A percentile compares a stretch with the other conserved stretches of the same genome.
phyloP scores from a whole-genome alignment of 2,888 invertebrate species.

The Micoletzkya japonica region DNA sequence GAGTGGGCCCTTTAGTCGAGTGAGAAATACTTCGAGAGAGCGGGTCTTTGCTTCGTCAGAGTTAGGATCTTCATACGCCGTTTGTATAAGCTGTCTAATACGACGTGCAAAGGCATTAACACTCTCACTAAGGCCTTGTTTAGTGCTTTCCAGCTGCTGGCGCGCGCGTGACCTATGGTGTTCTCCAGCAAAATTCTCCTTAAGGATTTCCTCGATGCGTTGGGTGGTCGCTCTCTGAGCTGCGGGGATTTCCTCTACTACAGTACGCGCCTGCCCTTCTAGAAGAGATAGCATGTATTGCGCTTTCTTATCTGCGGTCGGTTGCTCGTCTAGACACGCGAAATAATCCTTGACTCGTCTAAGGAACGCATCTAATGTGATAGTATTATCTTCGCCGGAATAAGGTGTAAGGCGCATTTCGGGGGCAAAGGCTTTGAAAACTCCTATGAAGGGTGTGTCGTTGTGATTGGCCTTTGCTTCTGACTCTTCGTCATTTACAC shows the following conservation, averaged over 20 bases:
- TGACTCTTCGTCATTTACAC: no score
- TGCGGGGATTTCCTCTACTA: neutral
- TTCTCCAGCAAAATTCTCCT: neutral
- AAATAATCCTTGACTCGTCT: neutral
- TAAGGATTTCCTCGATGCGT: neutral
- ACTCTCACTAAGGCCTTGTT: neutral
- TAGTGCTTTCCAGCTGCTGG: neutral
- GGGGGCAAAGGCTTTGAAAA: no score
- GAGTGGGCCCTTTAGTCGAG: neutral
- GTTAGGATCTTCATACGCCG: neutral
- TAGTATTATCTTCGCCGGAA: no score
- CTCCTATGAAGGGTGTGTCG: no score
- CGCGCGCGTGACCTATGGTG: slow-evolving; percentile 1
- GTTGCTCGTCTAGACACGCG: neutral
- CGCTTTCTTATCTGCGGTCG: no score
- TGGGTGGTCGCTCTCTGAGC: neutral
- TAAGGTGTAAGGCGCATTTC: no score
- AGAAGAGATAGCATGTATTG: neutral
- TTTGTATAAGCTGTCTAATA: neutral
- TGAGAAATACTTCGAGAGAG: neutral
- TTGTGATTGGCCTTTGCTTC: no score
- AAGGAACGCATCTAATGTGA: no score
- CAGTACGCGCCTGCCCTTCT: neutral
- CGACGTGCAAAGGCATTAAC: neutral
- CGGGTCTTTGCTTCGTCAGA: neutral